Conservation (phyloP, 2,113 vertebrate species). For the Sturnira hondurensis region DNA sequence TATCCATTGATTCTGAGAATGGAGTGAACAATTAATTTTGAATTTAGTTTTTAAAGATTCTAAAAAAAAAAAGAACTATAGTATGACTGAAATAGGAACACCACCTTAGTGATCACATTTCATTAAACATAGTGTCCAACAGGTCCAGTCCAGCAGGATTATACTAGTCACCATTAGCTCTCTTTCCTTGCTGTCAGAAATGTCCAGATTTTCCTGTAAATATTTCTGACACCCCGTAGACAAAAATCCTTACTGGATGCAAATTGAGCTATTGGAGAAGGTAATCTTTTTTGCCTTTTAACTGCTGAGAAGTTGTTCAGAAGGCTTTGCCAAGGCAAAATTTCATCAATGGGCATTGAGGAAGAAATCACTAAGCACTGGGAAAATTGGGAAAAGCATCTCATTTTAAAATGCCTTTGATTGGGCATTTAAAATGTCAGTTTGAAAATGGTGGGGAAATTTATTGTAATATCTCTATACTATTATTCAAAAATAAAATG, state of each 20-base stretch:
- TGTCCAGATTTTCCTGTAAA: conserved; percentile 42
- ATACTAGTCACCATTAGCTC: conserved; percentile 33
- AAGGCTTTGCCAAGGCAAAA: conserved; percentile 1
- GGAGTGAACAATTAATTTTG: neutral
- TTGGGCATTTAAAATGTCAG: neutral
- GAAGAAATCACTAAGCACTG: neutral
- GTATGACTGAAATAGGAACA: neutral
- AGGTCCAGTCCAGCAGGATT: neutral
- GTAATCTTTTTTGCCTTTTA: conserved; percentile 51
- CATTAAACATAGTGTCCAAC: neutral
- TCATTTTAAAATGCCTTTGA: neutral
- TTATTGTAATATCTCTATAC: neutral
- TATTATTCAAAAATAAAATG: conserved; percentile 10
- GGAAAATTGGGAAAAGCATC: neutral
- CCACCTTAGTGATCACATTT: neutral
- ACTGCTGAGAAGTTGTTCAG: conserved; percentile 16
- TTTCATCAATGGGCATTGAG: neutral
- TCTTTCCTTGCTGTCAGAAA: conserved; percentile 46
- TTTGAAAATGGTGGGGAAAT: neutral
- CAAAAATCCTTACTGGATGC: conserved; percentile 55
- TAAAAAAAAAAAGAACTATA: neutral
- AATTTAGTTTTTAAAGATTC: neutral
- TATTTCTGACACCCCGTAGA: conserved; percentile 47
- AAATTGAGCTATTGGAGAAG: conserved; percentile 37
- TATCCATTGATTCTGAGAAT: neutral